Base-by-base conservation (phyloP, 2,888 invertebrate species). In the Muscina levida region DNA sequence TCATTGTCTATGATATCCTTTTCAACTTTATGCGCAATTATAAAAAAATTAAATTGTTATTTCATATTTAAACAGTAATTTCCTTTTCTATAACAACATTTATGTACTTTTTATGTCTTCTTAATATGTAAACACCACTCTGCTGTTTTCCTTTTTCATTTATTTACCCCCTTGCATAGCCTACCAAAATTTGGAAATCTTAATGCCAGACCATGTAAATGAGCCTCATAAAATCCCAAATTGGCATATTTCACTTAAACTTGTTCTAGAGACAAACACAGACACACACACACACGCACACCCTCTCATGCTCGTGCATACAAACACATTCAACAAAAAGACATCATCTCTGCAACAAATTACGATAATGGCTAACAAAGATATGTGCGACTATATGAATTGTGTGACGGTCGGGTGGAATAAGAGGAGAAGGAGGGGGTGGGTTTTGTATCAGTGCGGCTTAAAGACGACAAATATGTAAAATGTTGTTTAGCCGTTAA, bases 221-320 rank as follows among this genome's bases (percentile, higher is more conserved):
- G 37, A 59, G 59, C 6, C 37, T 59, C 37, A 59, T 59, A 59
- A 59, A 59, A 59, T 59, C 8, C 19, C 11, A 74, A 74, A 78
- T 74, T 78, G 73, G 44, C 56, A 57, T 57, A 78, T 57, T 70
- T 70, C 65, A 57, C 26, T 57, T 70, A 70, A 31, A 70, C 48
- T 46, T 6, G 13, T 46, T 44, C 73, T 57, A 44, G 6, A 67
- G 10, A 48, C 70, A 48, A 19, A 66, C 37, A 48, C 17, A 37
- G 10, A 59, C 17, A 15, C 13, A 8, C 3, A n/a, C 31, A 31
- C 15, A 15, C 15, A 15, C 31, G 13, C 26, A 26, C 3, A 56
- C 2, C 17, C n/a, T 3, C 5, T 10, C 37, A 10, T 37, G 37
- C 5, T 6, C 19, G 48, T 17, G 48, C 19, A 19, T 6, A n/a